Evolutionary conservation across 2,888 invertebrate genomes (phyloP), one percentile per base, ranked within the genome.

Genomic region (Calameuta filiformis): DNA sequence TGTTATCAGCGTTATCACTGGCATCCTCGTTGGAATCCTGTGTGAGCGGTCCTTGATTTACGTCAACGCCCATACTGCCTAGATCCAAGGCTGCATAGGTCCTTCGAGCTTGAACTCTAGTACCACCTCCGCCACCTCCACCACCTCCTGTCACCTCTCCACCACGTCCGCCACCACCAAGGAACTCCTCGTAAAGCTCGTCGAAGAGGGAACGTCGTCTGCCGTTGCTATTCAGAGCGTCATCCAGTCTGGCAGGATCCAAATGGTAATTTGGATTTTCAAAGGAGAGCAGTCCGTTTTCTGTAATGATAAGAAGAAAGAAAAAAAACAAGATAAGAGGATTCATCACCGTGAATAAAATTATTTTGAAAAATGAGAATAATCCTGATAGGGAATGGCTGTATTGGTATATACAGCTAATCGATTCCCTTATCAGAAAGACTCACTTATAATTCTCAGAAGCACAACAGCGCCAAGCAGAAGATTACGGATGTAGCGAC

Each of bases 261-360:
- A 96, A 92, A 89, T 96, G 96, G 92, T 97, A 97, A 93, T 97
- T 97, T 35, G 97, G 97, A 92, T 97, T 97, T 93, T 97, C 96
- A 93, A 97, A 97, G 88, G 97, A 97, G 90, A 97, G 93, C 83
- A 97, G 95, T 91, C 97, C 97, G 94, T 97, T 97, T 93, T 97
- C 97, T 97, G 94, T 73, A 93, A 93, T 90, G 90, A 92, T 91
- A 40, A 68, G 77, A 69, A 78, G 31, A 79, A 15, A 12, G 75
- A 73, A 56, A 73, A 80, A 73, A 69, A 77, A 31, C 9, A 12
- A 12, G 35, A 37, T 12, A 74, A 76, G n/a, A 40, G 73, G 4
- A 75, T 75, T 35, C 30, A 12, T 40, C n/a, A 40, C 35, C 3
- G 35, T 37, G 37, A 56, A 56, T 56, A 23, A 56, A 23, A 56